Conservation (phyloP, 2,888 invertebrate species). For the Brenthis ino region DNA sequence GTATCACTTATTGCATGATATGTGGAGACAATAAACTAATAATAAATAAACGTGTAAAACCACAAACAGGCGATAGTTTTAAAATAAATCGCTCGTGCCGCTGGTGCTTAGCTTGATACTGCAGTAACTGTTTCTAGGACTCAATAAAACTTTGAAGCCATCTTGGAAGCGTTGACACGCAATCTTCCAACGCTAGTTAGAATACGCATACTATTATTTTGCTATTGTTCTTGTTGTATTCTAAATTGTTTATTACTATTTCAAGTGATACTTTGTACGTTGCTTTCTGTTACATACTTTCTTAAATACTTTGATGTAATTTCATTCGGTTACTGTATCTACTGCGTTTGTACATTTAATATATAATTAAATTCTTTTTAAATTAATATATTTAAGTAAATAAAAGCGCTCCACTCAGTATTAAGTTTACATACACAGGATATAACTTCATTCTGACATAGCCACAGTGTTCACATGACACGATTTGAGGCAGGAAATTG, state of each 20-base stretch:
- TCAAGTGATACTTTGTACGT: background rate
- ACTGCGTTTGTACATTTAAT: too few species aligned
- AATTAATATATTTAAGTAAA: background rate
- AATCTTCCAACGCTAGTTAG: background rate
- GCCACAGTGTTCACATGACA: constrained; percentile 20
- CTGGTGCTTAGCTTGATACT: background rate
- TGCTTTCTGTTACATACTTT: background rate
- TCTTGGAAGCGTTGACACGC: constrained; percentile 15
- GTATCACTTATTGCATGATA: too few species aligned
- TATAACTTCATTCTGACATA: constrained; percentile 15
- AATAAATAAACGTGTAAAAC: background rate
- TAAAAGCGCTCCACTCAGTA: background rate
- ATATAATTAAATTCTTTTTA: background rate
- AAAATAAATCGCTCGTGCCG: constrained; percentile 2
- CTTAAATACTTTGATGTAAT: too few species aligned
- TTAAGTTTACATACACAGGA: constrained; percentile 15
- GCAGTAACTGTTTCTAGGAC: constrained; percentile 20
- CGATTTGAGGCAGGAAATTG: constrained; percentile 34
- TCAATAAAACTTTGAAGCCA: constrained; percentile 17
- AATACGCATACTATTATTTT: constrained; percentile 6
- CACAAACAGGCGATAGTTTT: background rate
- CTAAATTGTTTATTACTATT: background rate
- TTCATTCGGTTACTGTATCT: too few species aligned
- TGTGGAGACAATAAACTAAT: too few species aligned
- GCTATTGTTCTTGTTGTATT: background rate